A percentile compares a stretch with the other conserved stretches of the same genome.
phyloP scores from a whole-genome alignment of 1,140 invertebrate genomes.

The Neodiprion lecontei region DNA sequence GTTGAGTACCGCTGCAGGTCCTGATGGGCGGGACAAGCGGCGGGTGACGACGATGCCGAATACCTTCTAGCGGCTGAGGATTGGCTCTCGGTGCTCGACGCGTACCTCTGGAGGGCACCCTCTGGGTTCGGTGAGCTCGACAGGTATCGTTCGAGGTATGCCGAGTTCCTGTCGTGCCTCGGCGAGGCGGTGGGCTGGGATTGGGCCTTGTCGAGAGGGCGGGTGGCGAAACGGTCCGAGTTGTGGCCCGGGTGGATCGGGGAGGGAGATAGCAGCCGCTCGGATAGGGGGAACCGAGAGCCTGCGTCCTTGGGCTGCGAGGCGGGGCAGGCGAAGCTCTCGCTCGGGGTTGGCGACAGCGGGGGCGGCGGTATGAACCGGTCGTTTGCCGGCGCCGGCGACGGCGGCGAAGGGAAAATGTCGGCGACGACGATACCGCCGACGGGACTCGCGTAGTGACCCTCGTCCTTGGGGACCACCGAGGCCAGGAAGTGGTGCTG shows the following conservation, averaged over 20 bases:
- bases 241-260: slow-evolving; percentile 48
- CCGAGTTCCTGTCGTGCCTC: slow-evolving; percentile 16
- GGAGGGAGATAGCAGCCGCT: slow-evolving; percentile 30
- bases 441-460: slow-evolving; percentile 27
- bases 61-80: no score
- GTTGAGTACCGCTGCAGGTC: background rate
- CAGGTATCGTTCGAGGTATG: slow-evolving; percentile 48
- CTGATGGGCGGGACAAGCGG: slow-evolving; percentile 21
- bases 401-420: slow-evolving; percentile 57
- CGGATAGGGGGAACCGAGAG: slow-evolving; percentile 40
- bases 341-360: slow-evolving; percentile 51
- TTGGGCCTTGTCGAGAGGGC: no score
- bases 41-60: slow-evolving; percentile 58
- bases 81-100: slow-evolving; percentile 32
- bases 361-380: slow-evolving; percentile 58
- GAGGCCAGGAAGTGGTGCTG: slow-evolving; percentile 53
- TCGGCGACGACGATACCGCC: slow-evolving; percentile 43
- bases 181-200: slow-evolving; percentile 36
- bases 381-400: slow-evolving; percentile 55
- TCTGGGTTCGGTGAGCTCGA: slow-evolving; percentile 51
- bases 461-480: slow-evolving; percentile 54
- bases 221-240: background rate
- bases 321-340: slow-evolving; percentile 53
- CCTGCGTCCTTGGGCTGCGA: slow-evolving; percentile 31
- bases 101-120: slow-evolving; percentile 49